Conservation (phyloP, 2,113 vertebrate genomes). For the Nothobranchius kuhntae region DNA sequence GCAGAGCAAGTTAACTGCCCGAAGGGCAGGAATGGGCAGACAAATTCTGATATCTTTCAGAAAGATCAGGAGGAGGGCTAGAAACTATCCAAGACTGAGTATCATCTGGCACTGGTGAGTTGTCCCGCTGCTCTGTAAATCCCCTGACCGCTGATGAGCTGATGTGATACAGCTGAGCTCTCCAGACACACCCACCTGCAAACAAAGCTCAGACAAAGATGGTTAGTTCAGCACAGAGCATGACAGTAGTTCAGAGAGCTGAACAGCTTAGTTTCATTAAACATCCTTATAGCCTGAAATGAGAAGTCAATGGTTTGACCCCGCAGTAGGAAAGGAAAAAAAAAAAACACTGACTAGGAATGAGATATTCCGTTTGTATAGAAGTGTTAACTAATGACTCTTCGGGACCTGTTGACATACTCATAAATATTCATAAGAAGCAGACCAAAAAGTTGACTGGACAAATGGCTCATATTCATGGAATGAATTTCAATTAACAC, state of each 20-base stretch:
- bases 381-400: constrained; percentile 34
- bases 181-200: no score
- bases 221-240: no score
- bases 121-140: no score
- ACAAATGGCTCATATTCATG: constrained; percentile 30
- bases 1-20: no score
- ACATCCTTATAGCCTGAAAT: not conserved
- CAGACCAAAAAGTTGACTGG: constrained; percentile 13
- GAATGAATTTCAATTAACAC: constrained; percentile 27
- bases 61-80: no score
- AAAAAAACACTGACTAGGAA: not conserved
- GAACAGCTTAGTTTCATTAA: not conserved
- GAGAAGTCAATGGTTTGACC: not conserved
- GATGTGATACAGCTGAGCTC: no score
- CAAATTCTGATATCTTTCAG: no score
- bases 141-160: no score
- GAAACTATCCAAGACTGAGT: no score
- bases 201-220: no score
- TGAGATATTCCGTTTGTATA: constrained; percentile 14
- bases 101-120: no score
- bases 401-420: constrained; percentile 16
- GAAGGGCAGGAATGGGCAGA: no score
- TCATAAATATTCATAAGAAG: constrained; percentile 42
- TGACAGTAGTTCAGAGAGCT: not conserved
- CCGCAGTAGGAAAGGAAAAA: not conserved